Evolutionary conservation across 2,888 invertebrate species (phyloP).

Genomic region (Xylota sylvarum): DNA sequence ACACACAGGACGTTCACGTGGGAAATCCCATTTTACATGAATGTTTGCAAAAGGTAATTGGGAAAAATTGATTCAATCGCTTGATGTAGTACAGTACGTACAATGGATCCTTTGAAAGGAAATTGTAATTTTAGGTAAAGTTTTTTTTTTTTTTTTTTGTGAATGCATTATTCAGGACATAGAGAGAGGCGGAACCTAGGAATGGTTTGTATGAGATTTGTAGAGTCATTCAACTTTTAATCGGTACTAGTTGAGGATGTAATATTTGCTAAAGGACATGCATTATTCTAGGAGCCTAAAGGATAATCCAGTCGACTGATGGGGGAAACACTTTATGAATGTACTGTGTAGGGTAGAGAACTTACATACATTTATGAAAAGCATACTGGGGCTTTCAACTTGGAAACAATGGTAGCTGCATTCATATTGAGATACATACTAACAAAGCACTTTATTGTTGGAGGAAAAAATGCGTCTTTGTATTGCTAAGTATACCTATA

Average conservation of each 20-base stretch:
- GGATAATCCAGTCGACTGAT: too few species aligned
- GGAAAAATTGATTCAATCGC: conserved; percentile 73
- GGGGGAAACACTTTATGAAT: too few species aligned
- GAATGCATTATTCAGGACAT: conserved; percentile 25
- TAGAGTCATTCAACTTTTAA: conserved; percentile 26
- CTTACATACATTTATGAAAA: too few species aligned
- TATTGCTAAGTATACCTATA: too few species aligned
- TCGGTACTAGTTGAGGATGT: background rate
- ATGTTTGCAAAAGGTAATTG: conserved; percentile 75
- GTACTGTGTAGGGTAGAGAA: too few species aligned
- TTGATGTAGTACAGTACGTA: conserved; percentile 30
- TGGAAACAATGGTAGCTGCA: too few species aligned
- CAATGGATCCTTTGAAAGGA: conserved; percentile 33
- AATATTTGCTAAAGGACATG: too few species aligned
- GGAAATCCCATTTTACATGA: conserved; percentile 71
- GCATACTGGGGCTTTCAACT: too few species aligned
- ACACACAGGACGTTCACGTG: conserved; percentile 49
- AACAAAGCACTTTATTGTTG: too few species aligned
- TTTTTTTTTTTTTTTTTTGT: conserved; percentile 13
- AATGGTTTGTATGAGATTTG: background rate
- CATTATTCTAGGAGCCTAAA: background rate
- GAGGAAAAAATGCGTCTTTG: too few species aligned
- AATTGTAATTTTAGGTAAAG: conserved; percentile 53
- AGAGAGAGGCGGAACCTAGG: background rate
- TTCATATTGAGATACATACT: too few species aligned